Conservation (phyloP, 2,797 vertebrate species). For the Luscinia luscinia region DNA sequence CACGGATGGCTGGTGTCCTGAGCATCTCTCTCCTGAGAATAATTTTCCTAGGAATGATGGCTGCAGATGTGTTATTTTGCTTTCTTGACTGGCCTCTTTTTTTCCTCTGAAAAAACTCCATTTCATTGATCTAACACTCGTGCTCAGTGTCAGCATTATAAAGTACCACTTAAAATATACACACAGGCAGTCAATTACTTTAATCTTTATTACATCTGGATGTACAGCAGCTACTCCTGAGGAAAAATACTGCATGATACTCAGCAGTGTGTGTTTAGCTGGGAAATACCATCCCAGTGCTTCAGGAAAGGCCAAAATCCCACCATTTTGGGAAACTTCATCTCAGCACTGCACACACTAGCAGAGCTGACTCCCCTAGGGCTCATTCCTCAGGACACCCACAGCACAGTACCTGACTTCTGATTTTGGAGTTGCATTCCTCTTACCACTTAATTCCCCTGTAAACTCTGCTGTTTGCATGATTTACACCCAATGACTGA, state of each 20-base stretch:
- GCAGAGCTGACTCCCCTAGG: neutral
- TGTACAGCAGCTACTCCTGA: neutral
- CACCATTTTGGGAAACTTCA: neutral
- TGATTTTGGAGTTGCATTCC: neutral
- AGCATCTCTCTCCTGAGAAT: neutral
- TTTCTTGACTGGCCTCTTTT: neutral
- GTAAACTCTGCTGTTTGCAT: neutral
- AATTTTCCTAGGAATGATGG: neutral
- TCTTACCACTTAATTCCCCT: neutral
- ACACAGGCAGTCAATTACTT: conserved; percentile 27
- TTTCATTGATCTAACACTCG: neutral
- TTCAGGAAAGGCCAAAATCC: neutral
- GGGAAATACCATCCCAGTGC: neutral
- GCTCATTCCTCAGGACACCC: neutral
- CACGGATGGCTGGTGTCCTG: neutral
- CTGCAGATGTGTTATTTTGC: neutral
- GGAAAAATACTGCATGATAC: neutral
- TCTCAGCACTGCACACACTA: neutral
- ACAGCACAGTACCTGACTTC: neutral
- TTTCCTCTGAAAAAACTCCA: neutral
- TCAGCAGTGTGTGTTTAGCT: neutral
- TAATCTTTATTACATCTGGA: conserved; percentile 18
- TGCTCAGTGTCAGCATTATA: conserved; percentile 6
- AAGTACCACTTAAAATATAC: conserved; percentile 39
- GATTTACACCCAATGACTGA: neutral